Conservation (phyloP, 2,888 invertebrate genomes). For the Drosophila melanocephala region DNA sequence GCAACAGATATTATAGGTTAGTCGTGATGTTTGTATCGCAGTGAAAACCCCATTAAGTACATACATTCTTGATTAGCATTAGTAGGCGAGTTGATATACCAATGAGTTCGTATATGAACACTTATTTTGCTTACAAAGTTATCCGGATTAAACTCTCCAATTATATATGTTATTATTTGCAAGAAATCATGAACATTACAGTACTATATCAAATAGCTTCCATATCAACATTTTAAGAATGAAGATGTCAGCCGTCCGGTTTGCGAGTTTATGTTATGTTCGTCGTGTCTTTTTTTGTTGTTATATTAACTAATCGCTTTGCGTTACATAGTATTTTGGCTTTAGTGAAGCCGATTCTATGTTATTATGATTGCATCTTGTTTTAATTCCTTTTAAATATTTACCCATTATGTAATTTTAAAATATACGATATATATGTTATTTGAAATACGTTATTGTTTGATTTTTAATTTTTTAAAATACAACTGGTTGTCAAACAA, state of each 20-base stretch:
- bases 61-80: background rate
- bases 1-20: background rate
- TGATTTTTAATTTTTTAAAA: background rate
- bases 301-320: background rate
- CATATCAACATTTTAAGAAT: background rate
- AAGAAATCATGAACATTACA: background rate
- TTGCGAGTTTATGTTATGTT: background rate
- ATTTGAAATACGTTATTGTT: background rate
- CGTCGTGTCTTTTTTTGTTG: background rate
- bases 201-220: background rate
- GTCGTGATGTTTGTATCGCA: background rate
- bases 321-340: background rate
- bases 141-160: background rate
- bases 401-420: conserved; percentile 12
- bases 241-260: background rate
- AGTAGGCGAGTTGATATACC: background rate
- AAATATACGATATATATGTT: conserved; percentile 8
- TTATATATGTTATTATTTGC: background rate
- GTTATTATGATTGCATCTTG: background rate
- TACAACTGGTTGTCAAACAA: conserved; percentile 7
- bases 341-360: background rate
- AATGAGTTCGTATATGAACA: background rate
- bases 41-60: background rate
- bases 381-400: background rate
- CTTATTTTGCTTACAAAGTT: background rate